A percentile compares a stretch with the other conserved stretches of the same genome.
Evolutionary conservation across 2,113 vertebrate genomes (phyloP).

Genomic region (Chlorocebus sabaeus): DNA sequence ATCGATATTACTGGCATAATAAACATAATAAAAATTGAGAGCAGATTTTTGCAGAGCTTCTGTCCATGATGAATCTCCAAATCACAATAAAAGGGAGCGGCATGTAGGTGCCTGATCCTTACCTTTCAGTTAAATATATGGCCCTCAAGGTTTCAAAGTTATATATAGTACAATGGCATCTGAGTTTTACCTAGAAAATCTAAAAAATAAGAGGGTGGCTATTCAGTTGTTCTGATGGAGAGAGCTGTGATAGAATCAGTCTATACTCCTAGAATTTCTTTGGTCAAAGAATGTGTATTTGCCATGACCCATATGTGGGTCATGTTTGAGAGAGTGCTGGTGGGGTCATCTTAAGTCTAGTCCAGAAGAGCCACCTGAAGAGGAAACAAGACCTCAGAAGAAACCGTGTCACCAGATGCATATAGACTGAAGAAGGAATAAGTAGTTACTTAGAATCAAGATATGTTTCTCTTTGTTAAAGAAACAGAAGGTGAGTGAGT

Average conservation of each 20-base stretch:
- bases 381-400: background rate
- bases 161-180: background rate
- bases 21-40: slow-evolving; percentile 23
- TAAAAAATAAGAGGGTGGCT: background rate
- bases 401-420: background rate
- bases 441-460: background rate
- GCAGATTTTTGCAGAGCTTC: background rate
- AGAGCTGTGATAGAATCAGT: background rate
- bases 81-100: background rate
- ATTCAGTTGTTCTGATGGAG: background rate
- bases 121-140: background rate
- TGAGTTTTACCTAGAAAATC: background rate
- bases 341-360: background rate
- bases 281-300: background rate
- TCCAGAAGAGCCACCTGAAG: background rate
- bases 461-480: background rate
- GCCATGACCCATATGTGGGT: background rate
- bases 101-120: background rate
- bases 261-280: background rate
- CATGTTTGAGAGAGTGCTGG: background rate
- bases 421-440: background rate
- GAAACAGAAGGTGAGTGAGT: background rate
- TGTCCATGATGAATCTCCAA: background rate
- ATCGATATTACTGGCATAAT: background rate
- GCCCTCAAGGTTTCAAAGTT: background rate